Evolutionary conservation across 2,113 vertebrate species (phyloP), one percentile per base, ranked within the genome.

Genomic region (Cavia aperea): DNA sequence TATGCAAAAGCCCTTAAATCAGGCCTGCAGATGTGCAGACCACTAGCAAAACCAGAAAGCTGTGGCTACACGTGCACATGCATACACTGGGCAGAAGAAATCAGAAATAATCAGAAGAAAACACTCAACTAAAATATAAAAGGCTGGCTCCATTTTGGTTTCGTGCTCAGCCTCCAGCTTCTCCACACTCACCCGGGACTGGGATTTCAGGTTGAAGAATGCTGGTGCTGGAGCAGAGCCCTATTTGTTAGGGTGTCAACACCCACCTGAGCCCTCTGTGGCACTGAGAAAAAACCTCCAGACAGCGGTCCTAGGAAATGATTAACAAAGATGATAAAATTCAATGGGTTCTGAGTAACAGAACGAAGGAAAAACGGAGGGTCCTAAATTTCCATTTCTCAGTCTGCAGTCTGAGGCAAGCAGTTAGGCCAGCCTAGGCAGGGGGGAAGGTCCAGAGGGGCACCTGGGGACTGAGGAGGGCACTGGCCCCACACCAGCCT

Each of bases 231-330:
- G 58, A 15, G 72, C 60, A n/a, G 39, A 68, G 73, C 23, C 14
- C 24, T 7, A 4, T 56, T 14, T n/a, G 63, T 36, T 7, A 19
- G 4, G 24, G 24, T 23, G 43, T 54, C 77, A 26, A 2, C 0
- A 7, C 11, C 49, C 36, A 18, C 33, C 49, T 0, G 4, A 58
- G 56, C 62, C 56, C 39, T 33, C 88, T 73, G n/a, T 21, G 31
- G 19, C 4, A 0, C 43, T 4, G 11, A 70, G 49, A 9, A 21
- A 9, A 66, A 36, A 13, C 49, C 49, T 68, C 46, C 7, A 23
- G 85, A 85, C 70, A 78, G 85, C 49, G 62, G 81, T 84, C 19
- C 77, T n/a, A 43, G 85, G 81, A 81, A 90, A 54, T 26, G 46
- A 77, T 29, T 26, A 65, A 65, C 65, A 65, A 31, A 81, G 49